Base-by-base conservation (phyloP, 2,113 vertebrate species). In the Hippocampus guttulatus region DNA sequence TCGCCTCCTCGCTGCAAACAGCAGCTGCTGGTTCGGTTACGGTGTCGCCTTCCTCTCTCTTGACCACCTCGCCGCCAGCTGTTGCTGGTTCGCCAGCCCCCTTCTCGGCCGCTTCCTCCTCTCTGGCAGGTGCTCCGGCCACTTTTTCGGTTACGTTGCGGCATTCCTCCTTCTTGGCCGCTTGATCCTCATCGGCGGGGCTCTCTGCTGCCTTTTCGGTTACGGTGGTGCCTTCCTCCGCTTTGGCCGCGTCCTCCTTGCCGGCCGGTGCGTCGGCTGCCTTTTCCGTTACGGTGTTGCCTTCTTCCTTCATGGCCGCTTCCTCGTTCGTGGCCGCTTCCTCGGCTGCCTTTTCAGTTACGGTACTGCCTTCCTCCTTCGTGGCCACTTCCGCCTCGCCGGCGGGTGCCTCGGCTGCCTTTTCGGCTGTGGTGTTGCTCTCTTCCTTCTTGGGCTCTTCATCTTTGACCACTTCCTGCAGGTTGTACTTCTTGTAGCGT, bases 401-500 rank as follows among this genome's bases (percentile, higher is more conserved):
- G 27, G 7, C 30, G 2, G 6, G 5, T 8, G 14, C 14, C 18
- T 11, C 20, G 8, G 8, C 20, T 21, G 7, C 33, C 1, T 41
- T 15, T 41, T 43, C 10, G 4, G 21, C 14, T 7, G 0, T 15
- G 4, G 15, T 12, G n/a, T 11, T 21, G 7, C 2, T 4, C n/a
- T 54, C 66, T 63, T 63, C n/a, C 60, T 83, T 75, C 5, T 85
- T 83, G 1, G 73, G 21, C 2, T 63, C 84, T 58, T 76, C 85
- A 51, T 82, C 92, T 83, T 96, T 98, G 18, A 94, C 90, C 27
- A 98, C 94, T 77, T 98, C 95, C 79, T 98, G 96, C 2, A 99
- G 92, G 47, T 99, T 98, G 78, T 96, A 99, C 83, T 98, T 99
- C 73, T 95, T 91, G 81, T 94, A 97, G 38, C 95, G 88, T 6